Conservation (phyloP, 2,113 vertebrate species). For the Prinia subflava region DNA sequence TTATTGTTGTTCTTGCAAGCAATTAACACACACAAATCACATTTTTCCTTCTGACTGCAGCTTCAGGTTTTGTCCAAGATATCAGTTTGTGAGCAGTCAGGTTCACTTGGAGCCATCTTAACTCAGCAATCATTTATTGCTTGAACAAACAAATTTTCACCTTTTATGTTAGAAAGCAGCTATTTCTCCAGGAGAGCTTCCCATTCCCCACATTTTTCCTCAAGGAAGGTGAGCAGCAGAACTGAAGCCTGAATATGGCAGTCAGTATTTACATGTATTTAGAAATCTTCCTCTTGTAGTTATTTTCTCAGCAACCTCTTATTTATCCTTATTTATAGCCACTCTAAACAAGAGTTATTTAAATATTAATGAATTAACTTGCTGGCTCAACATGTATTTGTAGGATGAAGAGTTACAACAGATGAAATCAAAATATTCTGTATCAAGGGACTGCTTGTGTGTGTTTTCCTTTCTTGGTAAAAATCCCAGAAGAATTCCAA, state of each 20-base stretch:
- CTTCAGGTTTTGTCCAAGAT: not conserved
- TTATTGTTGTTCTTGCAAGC: not conserved
- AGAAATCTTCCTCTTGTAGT: not conserved
- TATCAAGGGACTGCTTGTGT: not conserved
- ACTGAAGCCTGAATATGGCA: too few relatives aligned
- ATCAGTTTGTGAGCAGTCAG: not conserved
- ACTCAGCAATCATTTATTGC: not conserved
- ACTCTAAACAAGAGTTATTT: not conserved
- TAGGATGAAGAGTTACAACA: not conserved
- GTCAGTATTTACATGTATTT: not conserved
- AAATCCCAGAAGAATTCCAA: not conserved
- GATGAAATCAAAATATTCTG: not conserved
- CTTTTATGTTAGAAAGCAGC: not conserved
- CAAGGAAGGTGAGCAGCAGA: not conserved
- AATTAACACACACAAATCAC: not conserved
- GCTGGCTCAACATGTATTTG: not conserved
- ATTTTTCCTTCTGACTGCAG: not conserved
- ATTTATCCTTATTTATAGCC: not conserved
- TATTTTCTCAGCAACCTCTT: not conserved
- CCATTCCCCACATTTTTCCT: not conserved
- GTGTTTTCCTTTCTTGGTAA: not conserved
- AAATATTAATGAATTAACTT: not conserved
- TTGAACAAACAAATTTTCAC: not conserved
- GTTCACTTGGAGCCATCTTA: not conserved
- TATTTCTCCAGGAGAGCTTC: not conserved